phyloP scores from a whole-genome alignment of 1,140 invertebrate species.

The Calosoma granatense region DNA sequence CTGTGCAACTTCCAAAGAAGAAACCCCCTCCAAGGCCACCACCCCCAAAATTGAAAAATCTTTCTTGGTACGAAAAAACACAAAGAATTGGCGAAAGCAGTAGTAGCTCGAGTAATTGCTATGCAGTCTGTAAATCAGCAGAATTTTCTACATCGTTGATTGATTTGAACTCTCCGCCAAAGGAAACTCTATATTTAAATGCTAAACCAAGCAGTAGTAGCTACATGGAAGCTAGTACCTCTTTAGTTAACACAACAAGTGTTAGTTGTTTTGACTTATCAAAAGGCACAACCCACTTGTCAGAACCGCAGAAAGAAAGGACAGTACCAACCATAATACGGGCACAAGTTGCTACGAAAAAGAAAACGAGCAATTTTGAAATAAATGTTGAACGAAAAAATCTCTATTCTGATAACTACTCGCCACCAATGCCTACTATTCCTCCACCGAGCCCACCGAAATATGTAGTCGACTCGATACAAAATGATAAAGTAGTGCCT shows the following conservation, averaged over 20 bases:
- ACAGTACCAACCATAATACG: slow-evolving; percentile 30
- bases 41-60: slow-evolving; percentile 25
- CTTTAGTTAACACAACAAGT: background rate
- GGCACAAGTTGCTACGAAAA: slow-evolving; percentile 21
- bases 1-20: slow-evolving; percentile 22
- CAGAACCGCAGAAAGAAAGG: background rate
- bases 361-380: background rate
- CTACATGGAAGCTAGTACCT: background rate
- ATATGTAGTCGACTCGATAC: slow-evolving; percentile 34
- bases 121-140: too few species aligned
- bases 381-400: background rate
- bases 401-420: slow-evolving; percentile 26
- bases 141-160: background rate
- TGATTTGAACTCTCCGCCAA: background rate
- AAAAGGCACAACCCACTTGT: background rate
- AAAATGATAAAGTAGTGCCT: slow-evolving; percentile 31
- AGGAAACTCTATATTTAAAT: too few species aligned
- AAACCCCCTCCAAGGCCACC: slow-evolving; percentile 31
- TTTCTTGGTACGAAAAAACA: background rate
- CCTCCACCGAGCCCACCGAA: slow-evolving; percentile 61
- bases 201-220: background rate
- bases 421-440: slow-evolving; percentile 65
- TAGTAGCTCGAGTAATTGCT: background rate
- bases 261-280: background rate
- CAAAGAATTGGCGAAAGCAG: background rate